These are phyloP conservation scores for Leucoraja ocellata DNA, from an alignment of 2,797 vertebrate species.

Conservation along the genomic window DNA sequence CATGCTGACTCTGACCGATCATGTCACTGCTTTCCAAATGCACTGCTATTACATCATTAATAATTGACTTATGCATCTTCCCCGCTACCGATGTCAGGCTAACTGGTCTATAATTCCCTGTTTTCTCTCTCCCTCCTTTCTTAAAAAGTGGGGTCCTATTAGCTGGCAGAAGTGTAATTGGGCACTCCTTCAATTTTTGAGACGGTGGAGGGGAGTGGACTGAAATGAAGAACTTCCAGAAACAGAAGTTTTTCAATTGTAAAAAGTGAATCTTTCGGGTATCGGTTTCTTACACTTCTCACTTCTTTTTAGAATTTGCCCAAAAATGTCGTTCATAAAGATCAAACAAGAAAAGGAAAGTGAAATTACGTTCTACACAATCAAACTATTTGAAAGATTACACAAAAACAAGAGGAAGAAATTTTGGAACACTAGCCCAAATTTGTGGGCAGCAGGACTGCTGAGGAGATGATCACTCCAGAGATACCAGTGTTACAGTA, in stretches of 20 bases:
- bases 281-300: not conserved
- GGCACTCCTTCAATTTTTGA: not conserved
- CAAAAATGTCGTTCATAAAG: slow-evolving; percentile 37
- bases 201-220: not conserved
- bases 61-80: no score
- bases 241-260: not conserved
- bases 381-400: slow-evolving; percentile 28
- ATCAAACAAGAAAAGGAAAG: not conserved
- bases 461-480: slow-evolving; percentile 88
- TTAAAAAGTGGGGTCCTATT: no score
- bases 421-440: slow-evolving; percentile 39
- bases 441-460: slow-evolving; percentile 42
- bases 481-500: slow-evolving; percentile 95
- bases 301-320: slow-evolving; percentile 27
- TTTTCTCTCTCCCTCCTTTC: no score
- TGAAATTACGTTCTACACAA: not conserved
- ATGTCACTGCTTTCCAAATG: no score
- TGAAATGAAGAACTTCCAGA: not conserved
- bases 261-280: not conserved
- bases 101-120: no score
- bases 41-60: no score
- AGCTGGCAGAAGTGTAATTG: not conserved
- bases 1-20: no score
- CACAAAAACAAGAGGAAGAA: slow-evolving; percentile 5
- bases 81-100: no score